These are phyloP conservation scores for Aelia acuminata DNA, from an alignment of 2,888 invertebrate genomes.

Conservation along the genomic window DNA sequence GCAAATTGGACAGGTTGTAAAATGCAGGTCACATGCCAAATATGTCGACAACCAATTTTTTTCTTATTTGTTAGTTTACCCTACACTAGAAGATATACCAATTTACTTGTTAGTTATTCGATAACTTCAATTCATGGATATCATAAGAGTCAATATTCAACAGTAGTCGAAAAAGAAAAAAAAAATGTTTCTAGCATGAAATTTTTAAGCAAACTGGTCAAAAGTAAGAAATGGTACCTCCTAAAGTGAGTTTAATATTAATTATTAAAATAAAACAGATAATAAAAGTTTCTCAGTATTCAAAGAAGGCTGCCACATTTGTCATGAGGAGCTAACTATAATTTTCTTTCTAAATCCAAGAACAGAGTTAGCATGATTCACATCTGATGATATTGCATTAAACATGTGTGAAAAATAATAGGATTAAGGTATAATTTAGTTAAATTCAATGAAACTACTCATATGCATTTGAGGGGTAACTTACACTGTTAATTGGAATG, in stretches of 20 bases:
- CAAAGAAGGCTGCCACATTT: not conserved
- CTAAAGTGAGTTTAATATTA: not conserved
- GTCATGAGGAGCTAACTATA: too few relatives aligned
- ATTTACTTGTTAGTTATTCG: too few relatives aligned
- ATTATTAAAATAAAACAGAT: not conserved
- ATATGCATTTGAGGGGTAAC: not conserved
- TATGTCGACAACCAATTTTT: too few relatives aligned
- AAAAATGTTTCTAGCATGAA: not conserved
- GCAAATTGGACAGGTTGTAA: too few relatives aligned
- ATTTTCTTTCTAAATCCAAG: not conserved
- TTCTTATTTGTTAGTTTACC: too few relatives aligned
- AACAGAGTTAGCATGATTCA: not conserved
- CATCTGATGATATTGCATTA: not conserved
- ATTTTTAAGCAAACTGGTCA: not conserved
- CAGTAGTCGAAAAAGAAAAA: not conserved
- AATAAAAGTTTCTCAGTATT: not conserved
- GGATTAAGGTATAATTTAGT: not conserved
- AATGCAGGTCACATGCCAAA: too few relatives aligned
- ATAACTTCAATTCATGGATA: too few relatives aligned
- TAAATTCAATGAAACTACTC: not conserved
- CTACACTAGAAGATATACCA: too few relatives aligned
- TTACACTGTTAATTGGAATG: constrained; percentile 43
- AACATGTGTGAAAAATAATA: not conserved
- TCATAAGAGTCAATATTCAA: too few relatives aligned
- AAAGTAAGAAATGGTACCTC: not conserved